phyloP scores from a whole-genome alignment of 53 echinoderm and acorn worm species.

The Crossaster papposus region DNA sequence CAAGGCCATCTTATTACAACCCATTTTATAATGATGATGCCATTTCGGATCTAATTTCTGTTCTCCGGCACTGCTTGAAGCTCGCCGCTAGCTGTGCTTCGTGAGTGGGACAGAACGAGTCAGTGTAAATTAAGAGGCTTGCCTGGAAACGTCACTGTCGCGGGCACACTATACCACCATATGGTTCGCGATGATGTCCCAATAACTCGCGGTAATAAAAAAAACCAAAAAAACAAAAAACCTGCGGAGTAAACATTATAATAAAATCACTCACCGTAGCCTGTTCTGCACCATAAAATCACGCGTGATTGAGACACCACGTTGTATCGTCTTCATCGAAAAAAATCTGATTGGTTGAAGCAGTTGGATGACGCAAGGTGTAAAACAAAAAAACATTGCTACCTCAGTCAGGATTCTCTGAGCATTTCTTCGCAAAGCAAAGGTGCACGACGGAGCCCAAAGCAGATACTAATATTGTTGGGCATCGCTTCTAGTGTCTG shows the following conservation, averaged over 20 bases:
- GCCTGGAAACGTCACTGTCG: neutral
- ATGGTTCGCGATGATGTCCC: constrained; percentile 20
- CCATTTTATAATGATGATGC: neutral
- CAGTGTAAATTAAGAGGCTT: neutral
- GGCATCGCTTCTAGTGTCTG: neutral
- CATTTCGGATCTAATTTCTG: neutral
- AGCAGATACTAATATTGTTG: neutral
- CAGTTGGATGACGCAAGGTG: neutral
- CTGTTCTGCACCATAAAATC: neutral
- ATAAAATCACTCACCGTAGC: constrained; percentile 9
- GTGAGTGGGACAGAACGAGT: neutral
- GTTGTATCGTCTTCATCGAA: neutral
- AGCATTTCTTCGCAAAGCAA: neutral
- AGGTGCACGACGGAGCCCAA: neutral
- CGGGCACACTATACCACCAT: neutral
- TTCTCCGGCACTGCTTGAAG: neutral
- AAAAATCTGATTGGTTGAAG: neutral
- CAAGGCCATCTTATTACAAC: neutral
- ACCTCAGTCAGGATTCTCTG: neutral
- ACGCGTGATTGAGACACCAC: neutral
- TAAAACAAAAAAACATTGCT: constrained; percentile 6
- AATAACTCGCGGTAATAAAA: neutral
- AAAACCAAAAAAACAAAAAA: neutral
- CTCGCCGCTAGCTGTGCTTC: neutral
- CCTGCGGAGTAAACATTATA: constrained; percentile 30